phyloP scores from a whole-genome alignment of 1,140 invertebrate species.

The Phymorhynchus buccinoides region DNA sequence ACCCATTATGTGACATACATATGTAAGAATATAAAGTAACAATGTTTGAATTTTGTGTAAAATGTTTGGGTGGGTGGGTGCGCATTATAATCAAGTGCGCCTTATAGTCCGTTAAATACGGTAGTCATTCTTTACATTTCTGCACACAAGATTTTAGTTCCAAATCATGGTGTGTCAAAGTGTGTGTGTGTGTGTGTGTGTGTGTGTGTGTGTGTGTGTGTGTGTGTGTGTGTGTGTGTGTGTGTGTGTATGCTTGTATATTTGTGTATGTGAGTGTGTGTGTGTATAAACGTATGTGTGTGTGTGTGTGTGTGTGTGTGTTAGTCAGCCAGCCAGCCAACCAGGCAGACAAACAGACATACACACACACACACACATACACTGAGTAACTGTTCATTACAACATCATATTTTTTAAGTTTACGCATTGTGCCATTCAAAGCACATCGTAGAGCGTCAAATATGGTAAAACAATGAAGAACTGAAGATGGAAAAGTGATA shows the following conservation, averaged over 20 bases:
- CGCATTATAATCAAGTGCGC: no score
- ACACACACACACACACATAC: background rate
- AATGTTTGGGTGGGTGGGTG: no score
- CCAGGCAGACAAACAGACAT: background rate
- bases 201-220: constrained; percentile 17
- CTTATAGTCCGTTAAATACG: no score
- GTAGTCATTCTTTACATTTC: no score
- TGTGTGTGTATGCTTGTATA: background rate
- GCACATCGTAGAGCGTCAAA: background rate
- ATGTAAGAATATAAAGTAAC: no score
- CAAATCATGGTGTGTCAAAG: no score
- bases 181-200: background rate
- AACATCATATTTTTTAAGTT: background rate
- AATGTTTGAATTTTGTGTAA: no score
- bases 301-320: background rate
- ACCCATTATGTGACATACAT: no score
- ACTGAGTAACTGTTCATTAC: background rate
- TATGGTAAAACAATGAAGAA: no score
- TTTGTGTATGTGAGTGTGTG: background rate
- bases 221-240: constrained; percentile 4
- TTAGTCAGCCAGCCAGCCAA: background rate
- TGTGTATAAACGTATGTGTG: no score
- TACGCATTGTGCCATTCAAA: background rate
- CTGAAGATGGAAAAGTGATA: no score
- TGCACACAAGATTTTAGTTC: no score